A percentile compares a stretch with the other conserved stretches of the same genome.
phyloP scores from a whole-genome alignment of 2,797 vertebrate genomes.

The Malacoraja senta region DNA sequence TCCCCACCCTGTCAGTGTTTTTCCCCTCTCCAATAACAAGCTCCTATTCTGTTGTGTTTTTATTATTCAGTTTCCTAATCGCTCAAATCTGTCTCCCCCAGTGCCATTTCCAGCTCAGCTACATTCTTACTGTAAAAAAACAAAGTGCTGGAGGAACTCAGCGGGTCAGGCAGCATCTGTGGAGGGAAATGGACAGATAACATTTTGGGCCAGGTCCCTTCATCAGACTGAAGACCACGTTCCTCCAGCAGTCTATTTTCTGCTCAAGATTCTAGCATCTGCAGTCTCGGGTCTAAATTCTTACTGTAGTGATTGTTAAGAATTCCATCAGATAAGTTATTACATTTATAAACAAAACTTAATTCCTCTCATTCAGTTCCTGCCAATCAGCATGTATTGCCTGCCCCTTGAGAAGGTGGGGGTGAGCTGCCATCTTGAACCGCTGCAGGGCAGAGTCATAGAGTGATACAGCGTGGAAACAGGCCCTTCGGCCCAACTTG shows the following conservation, averaged over 20 bases:
- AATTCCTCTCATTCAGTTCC: neutral
- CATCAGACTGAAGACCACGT: too few species aligned
- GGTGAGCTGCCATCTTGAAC: neutral
- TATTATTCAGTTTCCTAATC: neutral
- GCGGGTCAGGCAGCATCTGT: too few species aligned
- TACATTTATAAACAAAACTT: neutral
- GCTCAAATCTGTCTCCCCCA: neutral
- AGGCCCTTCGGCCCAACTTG: too few species aligned
- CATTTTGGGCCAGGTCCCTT: too few species aligned
- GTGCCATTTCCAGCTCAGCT: neutral
- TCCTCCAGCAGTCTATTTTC: too few species aligned
- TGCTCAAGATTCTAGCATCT: too few species aligned
- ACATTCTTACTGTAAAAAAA: too few species aligned
- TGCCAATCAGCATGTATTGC: neutral
- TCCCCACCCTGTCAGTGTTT: neutral
- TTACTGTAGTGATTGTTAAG: neutral
- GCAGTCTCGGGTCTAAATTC: too few species aligned
- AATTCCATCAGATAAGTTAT: neutral
- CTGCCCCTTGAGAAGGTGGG: neutral
- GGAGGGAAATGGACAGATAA: too few species aligned
- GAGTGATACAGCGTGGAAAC: too few species aligned
- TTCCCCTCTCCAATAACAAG: neutral
- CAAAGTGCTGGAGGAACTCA: too few species aligned
- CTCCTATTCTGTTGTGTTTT: neutral
- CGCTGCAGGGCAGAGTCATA: too few species aligned